Evolutionary conservation across 2,113 vertebrate species (phyloP), one percentile per base, ranked within the genome.

Genomic region (Zosterops borbonicus): DNA sequence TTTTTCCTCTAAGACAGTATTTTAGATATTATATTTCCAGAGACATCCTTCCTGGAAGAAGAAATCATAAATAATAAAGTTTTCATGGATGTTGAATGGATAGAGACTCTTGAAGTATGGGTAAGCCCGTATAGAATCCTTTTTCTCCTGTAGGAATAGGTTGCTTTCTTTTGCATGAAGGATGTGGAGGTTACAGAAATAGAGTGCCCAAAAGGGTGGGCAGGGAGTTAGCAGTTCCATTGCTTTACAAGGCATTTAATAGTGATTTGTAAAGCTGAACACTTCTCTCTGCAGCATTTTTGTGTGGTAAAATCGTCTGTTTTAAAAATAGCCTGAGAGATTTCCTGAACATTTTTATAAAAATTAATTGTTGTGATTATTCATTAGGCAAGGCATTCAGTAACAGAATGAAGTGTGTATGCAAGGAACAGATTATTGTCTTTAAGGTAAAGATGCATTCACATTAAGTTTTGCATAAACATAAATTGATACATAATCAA

Each of bases 321-420:
- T 83, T 89, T 74, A 58, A 92, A 93, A 90, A 96, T 77, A 73
- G 65, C 71, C 86, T 29, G 37, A 92, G 79, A 89, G 59, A 90
- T 93, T 89, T 92, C 33, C 27, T 69, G 65, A 91, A 44, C 6
- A 9, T 68, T 94, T 80, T 89, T 35, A 91, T 65, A 86, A 83
- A 92, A 95, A 88, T 78, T 89, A 95, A 94, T 96, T 93, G 90
- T 55, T 96, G 56, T 12, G 8, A 56, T 92, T 94, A 87, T 90
- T 91, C 73, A 65, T 88, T 90, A 97, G 33, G 58, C 55, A 42
- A 62, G 52, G 17, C 68, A 63, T 92, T 96, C 87, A 50, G 14
- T 87, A 90, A 42, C 44, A 56, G 53, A 94, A 90, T 87, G 65
- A 79, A 94, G 35, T 79, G 29, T 83, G 28, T 77, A n/a, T 87